phyloP scores from a whole-genome alignment of 2,113 vertebrate genomes.

The Petaurus breviceps region DNA sequence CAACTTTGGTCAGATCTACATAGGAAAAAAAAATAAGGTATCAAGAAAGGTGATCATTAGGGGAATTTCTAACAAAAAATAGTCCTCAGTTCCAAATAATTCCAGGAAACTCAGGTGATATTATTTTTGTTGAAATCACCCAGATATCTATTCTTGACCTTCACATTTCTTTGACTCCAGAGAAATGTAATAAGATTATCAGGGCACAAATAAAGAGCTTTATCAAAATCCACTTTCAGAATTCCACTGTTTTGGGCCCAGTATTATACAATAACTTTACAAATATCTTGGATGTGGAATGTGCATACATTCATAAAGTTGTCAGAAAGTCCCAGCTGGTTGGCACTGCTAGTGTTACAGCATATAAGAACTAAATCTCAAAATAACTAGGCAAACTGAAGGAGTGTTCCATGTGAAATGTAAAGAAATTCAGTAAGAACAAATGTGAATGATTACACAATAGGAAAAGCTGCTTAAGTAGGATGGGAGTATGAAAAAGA shows the following conservation, averaged over 20 bases:
- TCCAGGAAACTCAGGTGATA: neutral
- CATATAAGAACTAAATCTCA: neutral
- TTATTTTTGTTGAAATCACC: constrained; percentile 35
- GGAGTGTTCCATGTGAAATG: neutral
- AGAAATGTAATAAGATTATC: constrained; percentile 5
- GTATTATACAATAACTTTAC: neutral
- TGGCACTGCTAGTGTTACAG: neutral
- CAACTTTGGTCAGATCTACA: neutral
- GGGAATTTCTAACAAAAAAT: neutral
- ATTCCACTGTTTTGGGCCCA: neutral
- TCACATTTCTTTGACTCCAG: neutral
- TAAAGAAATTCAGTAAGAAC: neutral
- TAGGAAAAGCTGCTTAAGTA: neutral
- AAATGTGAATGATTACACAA: neutral
- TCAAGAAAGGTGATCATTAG: neutral
- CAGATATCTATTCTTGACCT: neutral
- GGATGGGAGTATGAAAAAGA: neutral
- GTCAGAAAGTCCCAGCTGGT: neutral
- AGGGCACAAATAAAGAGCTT: neutral
- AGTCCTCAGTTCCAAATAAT: neutral
- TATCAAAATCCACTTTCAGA: neutral
- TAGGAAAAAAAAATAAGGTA: neutral
- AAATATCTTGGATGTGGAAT: neutral
- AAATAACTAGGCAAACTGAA: neutral
- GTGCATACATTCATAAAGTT: neutral